Base-by-base conservation (phyloP, 92 coral and sea anemone genomes). In the Umimayanthus kanabou region DNA sequence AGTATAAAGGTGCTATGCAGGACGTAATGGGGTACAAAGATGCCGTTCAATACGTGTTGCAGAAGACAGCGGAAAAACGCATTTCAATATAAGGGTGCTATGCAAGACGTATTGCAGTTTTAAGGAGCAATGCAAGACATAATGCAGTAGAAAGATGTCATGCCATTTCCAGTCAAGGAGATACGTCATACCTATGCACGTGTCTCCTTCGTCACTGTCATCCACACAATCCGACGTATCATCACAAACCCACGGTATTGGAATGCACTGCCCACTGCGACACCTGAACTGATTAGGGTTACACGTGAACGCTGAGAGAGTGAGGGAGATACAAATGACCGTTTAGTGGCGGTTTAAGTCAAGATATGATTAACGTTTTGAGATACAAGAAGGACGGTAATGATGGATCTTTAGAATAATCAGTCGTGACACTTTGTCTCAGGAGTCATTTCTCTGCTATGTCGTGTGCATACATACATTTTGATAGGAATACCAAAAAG, bases 191-290 rank as follows among this genome's bases (percentile, higher is more conserved):
- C 87, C 87, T 83, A 83, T 15, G 22, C 87, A 83, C 43, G 33
- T 13, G 87, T 83, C 78, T 70, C 87, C 87, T 72, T 83, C 87
- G 5, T 83, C 87, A 25, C 87, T 83, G 40, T 83, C 78, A 29
- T 83, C 87, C 65, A 83, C 29, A 83, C 87, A 83, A 20, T 83
- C 87, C 28, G 78, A 49, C 9, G 77, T 13, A 6, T 57, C 66
- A 83, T 83, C 87, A 83, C 87, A 83, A 15, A 45, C 73, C 87
- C 87, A 83, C 39, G 65, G 2, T 14, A n/a, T 23, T 20, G 87
- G 40, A 72, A 83, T 70, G 43, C 87, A 83, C 26, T 65, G 78
- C 42, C 87, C 87, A 5, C 66, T 83, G 45, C 39, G 76, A 43
- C 87, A 83, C 87, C 87, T 83, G 77, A 83, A 83, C 87, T 83